phyloP scores from a whole-genome alignment of 1,140 invertebrate genomes.

The Drosophila ohnishii region DNA sequence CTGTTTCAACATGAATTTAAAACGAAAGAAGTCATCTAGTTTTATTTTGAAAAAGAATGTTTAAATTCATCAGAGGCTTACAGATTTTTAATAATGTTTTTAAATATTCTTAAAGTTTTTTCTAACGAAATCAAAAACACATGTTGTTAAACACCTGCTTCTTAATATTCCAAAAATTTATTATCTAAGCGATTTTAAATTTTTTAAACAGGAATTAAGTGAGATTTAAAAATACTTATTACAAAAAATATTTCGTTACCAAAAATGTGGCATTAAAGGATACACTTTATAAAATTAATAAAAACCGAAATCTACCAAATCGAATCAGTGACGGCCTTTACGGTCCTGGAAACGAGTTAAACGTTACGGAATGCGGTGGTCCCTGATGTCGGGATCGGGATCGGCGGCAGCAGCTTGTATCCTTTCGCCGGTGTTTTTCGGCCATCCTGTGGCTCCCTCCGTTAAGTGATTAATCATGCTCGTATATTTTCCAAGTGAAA shows the following conservation, averaged over 20 bases:
- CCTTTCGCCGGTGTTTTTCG: constrained; percentile 21
- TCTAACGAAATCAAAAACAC: neutral
- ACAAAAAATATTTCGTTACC: neutral
- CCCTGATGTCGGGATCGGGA: constrained; percentile 5
- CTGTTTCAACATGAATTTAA: too few species aligned
- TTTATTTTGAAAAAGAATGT: too few species aligned
- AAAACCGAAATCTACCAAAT: constrained; percentile 26
- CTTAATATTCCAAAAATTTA: neutral
- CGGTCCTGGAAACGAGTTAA: constrained; percentile 35
- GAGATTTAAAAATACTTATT: neutral
- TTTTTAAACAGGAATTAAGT: neutral
- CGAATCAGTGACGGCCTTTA: constrained; percentile 23
- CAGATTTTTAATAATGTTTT: neutral
- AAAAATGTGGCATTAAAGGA: constrained; percentile 5
- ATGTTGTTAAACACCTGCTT: too few species aligned
- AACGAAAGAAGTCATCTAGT: too few species aligned
- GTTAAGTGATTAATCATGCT: constrained; percentile 75
- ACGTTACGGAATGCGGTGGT: constrained; percentile 11
- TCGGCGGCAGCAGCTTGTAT: constrained; percentile 16
- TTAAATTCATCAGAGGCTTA: neutral
- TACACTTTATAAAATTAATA: constrained; percentile 10
- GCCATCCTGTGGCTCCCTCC: constrained; percentile 21
- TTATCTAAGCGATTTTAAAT: neutral
- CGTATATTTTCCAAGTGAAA: constrained; percentile 73
- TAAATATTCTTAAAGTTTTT: too few species aligned